Percentiles rank a stretch among this genome's conserved stretches.
phyloP scores from a whole-genome alignment of 2,888 invertebrate species.

The Hyppa rectilinea region DNA sequence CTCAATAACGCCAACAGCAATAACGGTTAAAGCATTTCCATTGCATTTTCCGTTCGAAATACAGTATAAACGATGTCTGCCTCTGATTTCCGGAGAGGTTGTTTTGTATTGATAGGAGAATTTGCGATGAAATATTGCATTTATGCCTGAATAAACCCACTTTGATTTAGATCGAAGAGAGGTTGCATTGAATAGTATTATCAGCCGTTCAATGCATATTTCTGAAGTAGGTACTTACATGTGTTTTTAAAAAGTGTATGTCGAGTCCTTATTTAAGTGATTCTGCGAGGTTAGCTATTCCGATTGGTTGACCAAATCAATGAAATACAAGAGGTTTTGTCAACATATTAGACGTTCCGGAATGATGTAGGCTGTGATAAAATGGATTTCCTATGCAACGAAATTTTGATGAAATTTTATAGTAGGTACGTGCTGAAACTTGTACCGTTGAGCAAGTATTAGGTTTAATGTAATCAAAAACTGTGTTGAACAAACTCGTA shows the following conservation, averaged over 20 bases:
- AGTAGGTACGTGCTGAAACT: background rate
- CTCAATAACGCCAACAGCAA: background rate
- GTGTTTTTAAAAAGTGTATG: background rate
- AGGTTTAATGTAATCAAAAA: background rate
- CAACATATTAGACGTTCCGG: background rate
- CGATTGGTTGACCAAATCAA: background rate
- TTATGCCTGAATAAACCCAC: background rate
- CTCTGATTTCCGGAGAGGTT: background rate
- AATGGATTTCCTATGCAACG: background rate
- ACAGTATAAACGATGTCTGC: background rate
- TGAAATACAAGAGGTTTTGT: background rate
- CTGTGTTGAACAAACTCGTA: background rate
- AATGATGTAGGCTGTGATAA: background rate
- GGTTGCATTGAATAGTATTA: no score
- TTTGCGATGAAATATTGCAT: background rate
- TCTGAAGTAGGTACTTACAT: background rate
- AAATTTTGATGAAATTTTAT: background rate
- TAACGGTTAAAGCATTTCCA: background rate
- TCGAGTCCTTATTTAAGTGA: background rate
- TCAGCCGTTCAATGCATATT: background rate
- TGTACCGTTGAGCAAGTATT: background rate
- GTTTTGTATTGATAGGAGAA: background rate
- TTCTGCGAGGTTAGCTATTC: background rate
- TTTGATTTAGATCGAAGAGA: no score
- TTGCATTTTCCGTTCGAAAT: background rate